These are phyloP conservation scores for Parasteatoda lunata DNA, from an alignment of 2,888 invertebrate species.

Conservation along the genomic window DNA sequence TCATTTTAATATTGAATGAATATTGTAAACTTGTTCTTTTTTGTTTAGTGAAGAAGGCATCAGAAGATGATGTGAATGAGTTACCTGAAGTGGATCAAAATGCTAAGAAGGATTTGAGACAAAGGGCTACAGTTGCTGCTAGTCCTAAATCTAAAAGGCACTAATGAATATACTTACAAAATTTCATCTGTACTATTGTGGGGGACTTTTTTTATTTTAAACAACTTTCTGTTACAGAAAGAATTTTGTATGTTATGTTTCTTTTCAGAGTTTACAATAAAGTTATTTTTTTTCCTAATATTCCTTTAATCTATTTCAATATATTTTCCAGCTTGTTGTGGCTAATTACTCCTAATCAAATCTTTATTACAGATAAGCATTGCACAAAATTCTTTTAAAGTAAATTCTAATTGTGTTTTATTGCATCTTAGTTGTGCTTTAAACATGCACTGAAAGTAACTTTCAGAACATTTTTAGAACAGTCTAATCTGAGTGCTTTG, in stretches of 20 bases:
- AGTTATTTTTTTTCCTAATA: slow-evolving; percentile 47
- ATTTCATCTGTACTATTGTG: slow-evolving; percentile 29
- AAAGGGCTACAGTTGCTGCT: slow-evolving; percentile 50
- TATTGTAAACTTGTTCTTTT: not conserved
- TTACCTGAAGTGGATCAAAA: slow-evolving; percentile 95
- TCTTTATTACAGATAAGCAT: not conserved
- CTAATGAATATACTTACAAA: slow-evolving; percentile 25
- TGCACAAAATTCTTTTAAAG: not conserved
- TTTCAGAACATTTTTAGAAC: too few relatives aligned
- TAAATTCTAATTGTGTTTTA: too few relatives aligned
- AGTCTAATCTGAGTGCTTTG: too few relatives aligned
- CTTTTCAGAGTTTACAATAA: slow-evolving; percentile 65
- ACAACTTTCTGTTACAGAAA: slow-evolving; percentile 15
- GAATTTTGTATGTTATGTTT: slow-evolving; percentile 47
- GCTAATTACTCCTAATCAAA: not conserved
- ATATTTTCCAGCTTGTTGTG: not conserved
- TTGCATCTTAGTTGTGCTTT: too few relatives aligned
- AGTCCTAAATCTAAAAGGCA: slow-evolving; percentile 63
- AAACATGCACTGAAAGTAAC: too few relatives aligned
- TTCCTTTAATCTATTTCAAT: not conserved
- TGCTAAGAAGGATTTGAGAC: slow-evolving; percentile 79
- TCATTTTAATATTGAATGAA: not conserved
- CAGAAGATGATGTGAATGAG: slow-evolving; percentile 85
- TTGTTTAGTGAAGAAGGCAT: slow-evolving; percentile 77
- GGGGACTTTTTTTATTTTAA: slow-evolving; percentile 20